phyloP scores from a whole-genome alignment of 2,797 vertebrate genomes.

The Steatocranus sp. region DNA sequence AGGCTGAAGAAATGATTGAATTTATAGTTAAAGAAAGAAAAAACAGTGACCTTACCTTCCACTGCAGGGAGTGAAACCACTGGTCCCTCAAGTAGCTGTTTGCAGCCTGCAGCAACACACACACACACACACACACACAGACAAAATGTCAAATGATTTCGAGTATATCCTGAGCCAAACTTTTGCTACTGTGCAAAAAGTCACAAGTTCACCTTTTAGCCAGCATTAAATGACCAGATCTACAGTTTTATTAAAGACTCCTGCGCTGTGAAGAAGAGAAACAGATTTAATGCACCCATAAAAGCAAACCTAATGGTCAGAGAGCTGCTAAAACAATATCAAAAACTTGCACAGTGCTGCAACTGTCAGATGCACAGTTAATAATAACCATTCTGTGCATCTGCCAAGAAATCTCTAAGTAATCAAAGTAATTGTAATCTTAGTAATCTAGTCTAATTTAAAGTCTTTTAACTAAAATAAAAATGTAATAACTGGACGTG shows the following conservation, averaged over 20 bases:
- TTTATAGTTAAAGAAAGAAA: slow-evolving; percentile 21
- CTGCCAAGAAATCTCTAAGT: not conserved
- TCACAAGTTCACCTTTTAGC: not conserved
- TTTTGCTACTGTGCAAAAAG: not conserved
- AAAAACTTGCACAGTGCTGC: not conserved
- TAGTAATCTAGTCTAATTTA: not conserved
- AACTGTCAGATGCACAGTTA: not conserved
- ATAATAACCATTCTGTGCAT: not conserved
- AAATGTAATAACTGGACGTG: not conserved
- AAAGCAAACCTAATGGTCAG: not conserved
- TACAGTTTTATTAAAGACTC: not conserved
- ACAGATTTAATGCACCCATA: not conserved
- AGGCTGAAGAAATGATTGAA: not conserved
- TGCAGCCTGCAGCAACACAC: slow-evolving; percentile 82
- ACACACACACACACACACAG: not conserved
- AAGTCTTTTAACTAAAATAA: not conserved
- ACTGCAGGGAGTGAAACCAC: slow-evolving; percentile 99
- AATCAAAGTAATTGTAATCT: not conserved
- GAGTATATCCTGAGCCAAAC: not conserved
- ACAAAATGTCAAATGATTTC: not conserved
- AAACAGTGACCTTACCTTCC: slow-evolving; percentile 85
- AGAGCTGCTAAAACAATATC: not conserved
- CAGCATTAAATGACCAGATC: not conserved
- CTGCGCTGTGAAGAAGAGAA: not conserved
- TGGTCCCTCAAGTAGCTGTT: slow-evolving; percentile 99